Evolutionary conservation across 2,888 invertebrate species (phyloP), one percentile per base, ranked within the genome.

Genomic region (Agriotes lineatus): DNA sequence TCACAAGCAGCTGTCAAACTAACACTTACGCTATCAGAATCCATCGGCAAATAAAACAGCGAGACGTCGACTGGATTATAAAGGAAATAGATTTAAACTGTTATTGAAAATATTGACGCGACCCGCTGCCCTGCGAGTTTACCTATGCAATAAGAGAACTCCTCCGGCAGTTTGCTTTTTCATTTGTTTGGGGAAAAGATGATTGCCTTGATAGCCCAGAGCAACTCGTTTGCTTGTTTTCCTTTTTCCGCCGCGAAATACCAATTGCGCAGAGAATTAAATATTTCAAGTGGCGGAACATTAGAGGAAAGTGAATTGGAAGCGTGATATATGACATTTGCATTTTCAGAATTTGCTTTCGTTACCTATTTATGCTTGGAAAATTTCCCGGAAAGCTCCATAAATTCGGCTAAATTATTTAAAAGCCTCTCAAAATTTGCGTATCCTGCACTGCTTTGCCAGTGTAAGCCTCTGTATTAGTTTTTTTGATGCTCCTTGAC

Each of bases 1-100:
- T 69, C 59, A 65, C 57, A 69, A 59, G 42, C 33, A 30, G 33
- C 65, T 65, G 69, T 69, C 69, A 69, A 61, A 60, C 65, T 61
- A 67, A 65, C 57, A 56, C 35, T 65, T 35, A 42, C 35, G 50
- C 20, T 58, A 57, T 58, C 64, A 58, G 42, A 52, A 67, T 59
- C 54, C 42, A 39, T 62, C 44, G 45, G 22, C 62, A 59, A 68
- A 63, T 63, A 68, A 68, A 68, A 58, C 62, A 58, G 57, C 33
- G n/a, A 50, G 37, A 19, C 54, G 30, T 35, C 16, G 37, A 54
- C 42, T 48, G 48, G 48, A 60, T 60, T 60, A 60, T 60, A 48
- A 52, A 37, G 44, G 35, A 48, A 64, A 63, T 56, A 44, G 33
- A 39, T 58, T 57, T 64, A 44, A 57, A 57, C 14, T 30, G 12